Percentiles rank a stretch among this genome's conserved stretches.
phyloP scores from a whole-genome alignment of 1,140 invertebrate genomes.

The Philaenus spumarius region DNA sequence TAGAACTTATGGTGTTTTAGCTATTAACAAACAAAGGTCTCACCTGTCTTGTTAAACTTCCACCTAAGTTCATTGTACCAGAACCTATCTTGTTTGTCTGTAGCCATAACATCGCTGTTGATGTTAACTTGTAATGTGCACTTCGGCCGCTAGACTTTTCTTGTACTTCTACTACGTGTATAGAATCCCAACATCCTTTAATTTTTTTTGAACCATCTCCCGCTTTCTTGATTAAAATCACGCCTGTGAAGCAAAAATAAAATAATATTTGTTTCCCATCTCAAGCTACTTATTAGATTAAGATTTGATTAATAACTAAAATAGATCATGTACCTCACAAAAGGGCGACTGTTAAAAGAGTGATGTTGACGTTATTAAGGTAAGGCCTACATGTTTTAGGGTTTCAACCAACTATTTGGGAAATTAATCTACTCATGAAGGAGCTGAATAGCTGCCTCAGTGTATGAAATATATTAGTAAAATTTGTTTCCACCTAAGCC shows the following conservation, averaged over 20 bases:
- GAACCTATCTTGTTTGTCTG: constrained; percentile 95
- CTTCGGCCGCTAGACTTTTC: constrained; percentile 89
- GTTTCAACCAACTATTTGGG: no score
- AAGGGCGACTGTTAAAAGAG: no score
- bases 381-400: no score
- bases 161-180: constrained; percentile 98
- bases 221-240: constrained; percentile 98
- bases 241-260: constrained; percentile 50
- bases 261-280: no score
- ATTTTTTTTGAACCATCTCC: constrained; percentile 97
- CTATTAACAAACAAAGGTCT: no score
- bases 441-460: no score
- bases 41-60: constrained; percentile 94
- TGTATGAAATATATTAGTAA: no score
- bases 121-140: constrained; percentile 98
- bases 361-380: no score
- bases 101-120: constrained; percentile 98
- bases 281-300: neutral
- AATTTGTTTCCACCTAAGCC: no score
- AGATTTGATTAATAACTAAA: neutral
- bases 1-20: no score
- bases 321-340: no score
- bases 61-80: constrained; percentile 97
- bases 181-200: constrained; percentile 99
- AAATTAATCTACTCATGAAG: no score